Evolutionary conservation across 1,140 invertebrate genomes (phyloP).

Genomic region (Chelonus insularis): DNA sequence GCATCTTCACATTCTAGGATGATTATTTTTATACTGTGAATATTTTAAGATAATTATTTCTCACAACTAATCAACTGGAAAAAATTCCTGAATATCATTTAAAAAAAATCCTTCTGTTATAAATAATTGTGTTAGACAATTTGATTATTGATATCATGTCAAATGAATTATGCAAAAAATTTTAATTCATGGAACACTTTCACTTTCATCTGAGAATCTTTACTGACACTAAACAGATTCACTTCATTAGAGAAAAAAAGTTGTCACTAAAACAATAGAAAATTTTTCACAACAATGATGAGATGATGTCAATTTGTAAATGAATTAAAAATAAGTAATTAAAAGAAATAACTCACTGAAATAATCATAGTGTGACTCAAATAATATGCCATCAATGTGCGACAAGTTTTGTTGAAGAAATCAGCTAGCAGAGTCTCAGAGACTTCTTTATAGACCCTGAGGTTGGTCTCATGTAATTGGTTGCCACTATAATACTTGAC

Average conservation of each 20-base stretch:
- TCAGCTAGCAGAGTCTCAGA: constrained; percentile 35
- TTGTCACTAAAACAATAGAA: not conserved
- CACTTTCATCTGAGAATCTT: not conserved
- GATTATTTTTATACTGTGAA: too few relatives aligned
- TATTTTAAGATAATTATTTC: not conserved
- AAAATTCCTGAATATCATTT: not conserved
- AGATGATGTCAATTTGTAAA: too few relatives aligned
- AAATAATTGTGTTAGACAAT: too few relatives aligned
- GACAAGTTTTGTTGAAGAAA: constrained; percentile 40
- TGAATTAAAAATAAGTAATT: too few relatives aligned
- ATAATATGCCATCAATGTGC: constrained; percentile 30
- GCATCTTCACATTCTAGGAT: constrained; percentile 15
- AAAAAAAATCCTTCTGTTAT: too few relatives aligned
- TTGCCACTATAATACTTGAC: constrained; percentile 33
- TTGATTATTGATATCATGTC: too few relatives aligned
- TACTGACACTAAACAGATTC: not conserved
- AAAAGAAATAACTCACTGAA: constrained; percentile 27
- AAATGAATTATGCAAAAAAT: too few relatives aligned
- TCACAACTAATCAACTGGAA: not conserved
- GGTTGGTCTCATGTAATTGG: constrained; percentile 39
- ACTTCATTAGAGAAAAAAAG: not conserved
- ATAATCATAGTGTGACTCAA: constrained; percentile 25
- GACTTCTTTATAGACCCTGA: constrained; percentile 48
- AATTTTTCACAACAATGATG: not conserved
- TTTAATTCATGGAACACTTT: not conserved